These are phyloP conservation scores for Lutraria lutraria DNA, from an alignment of 2,888 invertebrate species.

Conservation along the genomic window DNA sequence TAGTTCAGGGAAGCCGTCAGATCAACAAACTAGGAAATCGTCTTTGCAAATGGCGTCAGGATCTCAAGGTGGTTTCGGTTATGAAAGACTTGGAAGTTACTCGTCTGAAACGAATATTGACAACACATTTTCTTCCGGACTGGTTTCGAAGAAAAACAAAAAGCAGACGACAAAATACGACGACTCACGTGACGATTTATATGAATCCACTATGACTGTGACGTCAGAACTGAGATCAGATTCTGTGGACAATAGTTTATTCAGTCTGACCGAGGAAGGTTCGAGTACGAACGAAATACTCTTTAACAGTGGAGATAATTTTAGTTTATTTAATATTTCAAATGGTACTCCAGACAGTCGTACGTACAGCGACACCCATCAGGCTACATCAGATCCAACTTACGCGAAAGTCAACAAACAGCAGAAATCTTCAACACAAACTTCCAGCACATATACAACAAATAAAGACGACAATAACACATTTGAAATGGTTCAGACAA, in stretches of 20 bases:
- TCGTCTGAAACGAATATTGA: constrained; percentile 58
- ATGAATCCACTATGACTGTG: constrained; percentile 63
- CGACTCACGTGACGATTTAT: constrained; percentile 57
- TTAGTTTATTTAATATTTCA: constrained; percentile 24
- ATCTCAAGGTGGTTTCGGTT: constrained; percentile 43
- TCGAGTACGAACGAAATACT: not conserved
- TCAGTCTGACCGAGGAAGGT: constrained; percentile 42
- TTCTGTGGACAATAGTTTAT: constrained; percentile 54
- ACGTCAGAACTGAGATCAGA: constrained; percentile 59
- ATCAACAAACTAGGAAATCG: constrained; percentile 43
- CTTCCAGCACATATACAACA: not conserved
- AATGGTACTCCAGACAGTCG: constrained; percentile 23
- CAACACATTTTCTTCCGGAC: not conserved
- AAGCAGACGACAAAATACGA: constrained; percentile 1
- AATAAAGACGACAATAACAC: not conserved
- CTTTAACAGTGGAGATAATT: constrained; percentile 22
- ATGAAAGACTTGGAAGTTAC: constrained; percentile 57
- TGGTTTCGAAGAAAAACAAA: constrained; percentile 15
- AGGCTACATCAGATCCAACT: not conserved
- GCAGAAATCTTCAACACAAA: constrained; percentile 19
- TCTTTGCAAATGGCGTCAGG: constrained; percentile 54
- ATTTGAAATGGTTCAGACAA: constrained; percentile 23
- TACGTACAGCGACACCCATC: constrained; percentile 19
- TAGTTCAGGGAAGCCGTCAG: not conserved
- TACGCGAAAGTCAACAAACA: constrained; percentile 60